phyloP scores from a whole-genome alignment of 35 echinoderm and acorn worm genomes.

The Amphiura filiformis region DNA sequence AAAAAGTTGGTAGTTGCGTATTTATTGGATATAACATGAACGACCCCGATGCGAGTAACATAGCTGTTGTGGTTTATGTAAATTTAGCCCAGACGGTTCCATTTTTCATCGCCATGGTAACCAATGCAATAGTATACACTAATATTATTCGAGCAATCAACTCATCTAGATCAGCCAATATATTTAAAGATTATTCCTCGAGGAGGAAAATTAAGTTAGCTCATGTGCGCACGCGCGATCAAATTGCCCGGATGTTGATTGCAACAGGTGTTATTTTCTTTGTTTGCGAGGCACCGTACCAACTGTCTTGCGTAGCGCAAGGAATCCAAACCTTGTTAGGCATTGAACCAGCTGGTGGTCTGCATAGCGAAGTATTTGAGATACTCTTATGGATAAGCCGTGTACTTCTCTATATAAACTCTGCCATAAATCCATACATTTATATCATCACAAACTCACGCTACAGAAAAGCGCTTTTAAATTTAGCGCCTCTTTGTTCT shows the following conservation, averaged over 20 bases:
- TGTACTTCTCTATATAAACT: slow-evolving; percentile 70
- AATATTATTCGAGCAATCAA: neutral
- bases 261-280: neutral
- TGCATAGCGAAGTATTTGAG: neutral
- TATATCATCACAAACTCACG: slow-evolving; percentile 72
- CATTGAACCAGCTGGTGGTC: neutral
- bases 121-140: neutral
- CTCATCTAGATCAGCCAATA: neutral
- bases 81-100: slow-evolving; percentile 11
- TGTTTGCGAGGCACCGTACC: neutral
- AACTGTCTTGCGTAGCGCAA: neutral
- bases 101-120: neutral
- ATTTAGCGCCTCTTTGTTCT: too few relatives aligned
- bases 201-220: neutral
- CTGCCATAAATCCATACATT: slow-evolving; percentile 73
- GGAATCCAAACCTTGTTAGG: neutral
- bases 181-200: neutral
- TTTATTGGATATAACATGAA: neutral
- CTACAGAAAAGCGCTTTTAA: slow-evolving; percentile 13
- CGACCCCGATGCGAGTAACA: neutral
- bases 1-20: neutral
- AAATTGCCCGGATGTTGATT: neutral
- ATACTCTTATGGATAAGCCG: slow-evolving; percentile 4
- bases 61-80: too few relatives aligned
- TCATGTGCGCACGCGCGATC: neutral